Conservation (phyloP, 1,140 invertebrate genomes). For the Pseudomyrmex dendroicus region DNA sequence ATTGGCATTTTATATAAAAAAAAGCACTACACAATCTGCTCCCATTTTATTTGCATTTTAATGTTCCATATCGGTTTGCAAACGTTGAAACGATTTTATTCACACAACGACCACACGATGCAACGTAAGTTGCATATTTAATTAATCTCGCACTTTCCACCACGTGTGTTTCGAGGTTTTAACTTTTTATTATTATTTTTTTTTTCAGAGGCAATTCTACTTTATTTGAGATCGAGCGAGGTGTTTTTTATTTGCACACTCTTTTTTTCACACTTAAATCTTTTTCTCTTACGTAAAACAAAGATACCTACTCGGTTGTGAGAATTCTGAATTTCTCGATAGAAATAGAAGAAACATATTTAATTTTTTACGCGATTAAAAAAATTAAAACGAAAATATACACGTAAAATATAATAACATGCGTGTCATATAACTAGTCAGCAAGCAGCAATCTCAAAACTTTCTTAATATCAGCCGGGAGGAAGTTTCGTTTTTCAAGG, state of each 20-base stretch:
- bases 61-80: not conserved
- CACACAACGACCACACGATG: not conserved
- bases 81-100: not conserved
- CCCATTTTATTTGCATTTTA: not conserved
- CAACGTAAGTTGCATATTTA: not conserved
- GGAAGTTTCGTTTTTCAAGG: constrained; percentile 24
- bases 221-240: too few species aligned
- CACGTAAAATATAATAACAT: not conserved
- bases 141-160: not conserved
- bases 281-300: too few species aligned
- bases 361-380: too few species aligned
- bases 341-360: too few species aligned
- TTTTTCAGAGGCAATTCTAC: not conserved
- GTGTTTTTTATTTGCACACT: too few species aligned
- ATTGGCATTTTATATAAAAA: not conserved
- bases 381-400: not conserved
- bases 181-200: too few species aligned
- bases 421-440: not conserved
- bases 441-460: not conserved
- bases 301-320: too few species aligned
- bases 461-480: not conserved
- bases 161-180: too few species aligned
- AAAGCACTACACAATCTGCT: not conserved
- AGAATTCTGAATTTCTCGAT: too few species aligned
- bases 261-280: too few species aligned